Conservation (phyloP, 2,797 vertebrate species). For the Coluber constrictor region DNA sequence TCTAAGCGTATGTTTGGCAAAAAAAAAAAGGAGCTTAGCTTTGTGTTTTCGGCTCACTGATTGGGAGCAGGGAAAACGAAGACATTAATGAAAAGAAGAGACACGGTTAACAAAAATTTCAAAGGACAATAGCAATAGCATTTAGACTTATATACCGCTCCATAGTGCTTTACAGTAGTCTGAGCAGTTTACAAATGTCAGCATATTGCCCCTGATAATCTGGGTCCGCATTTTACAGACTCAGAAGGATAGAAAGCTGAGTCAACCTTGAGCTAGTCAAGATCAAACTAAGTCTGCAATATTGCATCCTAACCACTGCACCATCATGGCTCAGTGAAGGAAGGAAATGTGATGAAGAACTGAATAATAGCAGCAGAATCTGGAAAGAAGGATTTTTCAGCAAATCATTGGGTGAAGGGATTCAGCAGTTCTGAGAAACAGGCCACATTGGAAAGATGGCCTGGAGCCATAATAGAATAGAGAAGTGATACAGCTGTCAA, state of each 20-base stretch:
- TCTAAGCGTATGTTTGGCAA: background rate
- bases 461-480: background rate
- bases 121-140: background rate
- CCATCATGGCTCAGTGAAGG: background rate
- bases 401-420: background rate
- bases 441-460: background rate
- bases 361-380: background rate
- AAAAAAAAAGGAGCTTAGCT: background rate
- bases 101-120: background rate
- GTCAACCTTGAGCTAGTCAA: background rate
- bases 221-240: background rate
- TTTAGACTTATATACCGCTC: background rate
- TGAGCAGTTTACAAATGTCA: background rate
- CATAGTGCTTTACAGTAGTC: background rate
- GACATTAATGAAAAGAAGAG: background rate
- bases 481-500: background rate
- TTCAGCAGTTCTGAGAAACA: background rate
- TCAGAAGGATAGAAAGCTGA: background rate
- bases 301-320: background rate
- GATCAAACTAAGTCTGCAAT: background rate
- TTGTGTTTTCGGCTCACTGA: background rate
- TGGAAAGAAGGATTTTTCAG: background rate
- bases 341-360: background rate
- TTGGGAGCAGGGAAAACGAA: background rate
- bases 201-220: background rate